Evolutionary conservation across 2,113 vertebrate species (phyloP).

Genomic region (Apus apus): DNA sequence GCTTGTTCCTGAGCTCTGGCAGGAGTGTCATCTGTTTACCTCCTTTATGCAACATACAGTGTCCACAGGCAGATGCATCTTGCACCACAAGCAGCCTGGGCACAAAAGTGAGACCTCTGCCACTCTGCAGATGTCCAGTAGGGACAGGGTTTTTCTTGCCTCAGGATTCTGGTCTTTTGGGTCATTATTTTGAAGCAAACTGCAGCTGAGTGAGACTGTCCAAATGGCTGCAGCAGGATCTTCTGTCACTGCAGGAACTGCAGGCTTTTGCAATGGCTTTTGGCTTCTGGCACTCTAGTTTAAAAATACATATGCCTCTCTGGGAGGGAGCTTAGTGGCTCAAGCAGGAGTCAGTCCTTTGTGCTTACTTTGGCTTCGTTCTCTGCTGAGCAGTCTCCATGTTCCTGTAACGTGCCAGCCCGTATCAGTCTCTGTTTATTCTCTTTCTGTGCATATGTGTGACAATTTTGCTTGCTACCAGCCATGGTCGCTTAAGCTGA

Average conservation of each 20-base stretch:
- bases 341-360: background rate
- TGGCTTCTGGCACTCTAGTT: background rate
- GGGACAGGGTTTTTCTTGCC: background rate
- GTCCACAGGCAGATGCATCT: accelerated
- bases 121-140: accelerated
- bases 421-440: background rate
- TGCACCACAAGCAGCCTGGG: background rate
- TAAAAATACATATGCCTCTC: background rate
- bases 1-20: background rate
- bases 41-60: background rate
- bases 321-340: background rate
- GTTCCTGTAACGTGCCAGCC: background rate
- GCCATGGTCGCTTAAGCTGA: background rate
- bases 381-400: background rate
- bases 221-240: background rate
- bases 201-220: background rate
- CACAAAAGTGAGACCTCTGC: accelerated
- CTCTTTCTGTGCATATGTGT: background rate
- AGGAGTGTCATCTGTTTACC: background rate
- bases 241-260: background rate
- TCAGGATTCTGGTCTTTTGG: accelerated
- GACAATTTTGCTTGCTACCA: background rate
- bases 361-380: background rate
- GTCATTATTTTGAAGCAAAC: background rate
- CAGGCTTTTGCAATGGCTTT: background rate